Evolutionary conservation across 1,140 invertebrate species (phyloP).

Genomic region (Danaus melanippus): DNA sequence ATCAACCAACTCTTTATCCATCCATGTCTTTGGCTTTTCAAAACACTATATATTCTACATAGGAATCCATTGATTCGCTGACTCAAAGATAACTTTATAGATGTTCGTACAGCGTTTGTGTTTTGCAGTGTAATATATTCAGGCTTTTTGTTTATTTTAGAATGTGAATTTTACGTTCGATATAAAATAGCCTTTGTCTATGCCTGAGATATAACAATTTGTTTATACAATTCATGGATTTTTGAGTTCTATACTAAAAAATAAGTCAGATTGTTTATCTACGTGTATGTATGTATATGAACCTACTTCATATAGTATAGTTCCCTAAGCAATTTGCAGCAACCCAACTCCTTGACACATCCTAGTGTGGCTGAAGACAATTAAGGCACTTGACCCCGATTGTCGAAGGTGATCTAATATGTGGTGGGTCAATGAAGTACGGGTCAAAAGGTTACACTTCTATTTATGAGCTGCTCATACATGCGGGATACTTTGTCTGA

Average conservation of each 20-base stretch:
- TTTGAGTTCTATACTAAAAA: background rate
- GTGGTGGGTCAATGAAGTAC: slow-evolving; percentile 36
- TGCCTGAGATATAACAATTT: too few species aligned
- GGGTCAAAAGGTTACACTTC: slow-evolving; percentile 34
- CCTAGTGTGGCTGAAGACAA: slow-evolving; percentile 33
- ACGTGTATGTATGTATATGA: too few species aligned
- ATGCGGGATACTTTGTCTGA: slow-evolving; percentile 4
- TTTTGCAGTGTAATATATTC: slow-evolving; percentile 12
- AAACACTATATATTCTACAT: too few species aligned
- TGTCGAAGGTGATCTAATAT: slow-evolving; percentile 39
- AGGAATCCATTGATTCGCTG: slow-evolving; percentile 28
- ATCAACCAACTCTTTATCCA: too few species aligned
- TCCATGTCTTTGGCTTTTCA: too few species aligned
- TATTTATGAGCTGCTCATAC: slow-evolving; percentile 18
- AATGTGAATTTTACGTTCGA: too few species aligned
- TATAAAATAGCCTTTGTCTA: too few species aligned
- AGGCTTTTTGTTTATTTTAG: background rate
- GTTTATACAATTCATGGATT: too few species aligned
- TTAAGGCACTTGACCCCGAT: slow-evolving; percentile 55
- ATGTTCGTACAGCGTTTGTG: slow-evolving; percentile 43
- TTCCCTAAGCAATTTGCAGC: slow-evolving; percentile 4
- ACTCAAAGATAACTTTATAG: slow-evolving; percentile 38
- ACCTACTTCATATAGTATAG: too few species aligned
- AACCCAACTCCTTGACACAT: slow-evolving; percentile 19
- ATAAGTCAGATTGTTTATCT: too few species aligned